Evolutionary conservation across 2,888 invertebrate genomes (phyloP).

Genomic region (Tricholauxania praeusta): DNA sequence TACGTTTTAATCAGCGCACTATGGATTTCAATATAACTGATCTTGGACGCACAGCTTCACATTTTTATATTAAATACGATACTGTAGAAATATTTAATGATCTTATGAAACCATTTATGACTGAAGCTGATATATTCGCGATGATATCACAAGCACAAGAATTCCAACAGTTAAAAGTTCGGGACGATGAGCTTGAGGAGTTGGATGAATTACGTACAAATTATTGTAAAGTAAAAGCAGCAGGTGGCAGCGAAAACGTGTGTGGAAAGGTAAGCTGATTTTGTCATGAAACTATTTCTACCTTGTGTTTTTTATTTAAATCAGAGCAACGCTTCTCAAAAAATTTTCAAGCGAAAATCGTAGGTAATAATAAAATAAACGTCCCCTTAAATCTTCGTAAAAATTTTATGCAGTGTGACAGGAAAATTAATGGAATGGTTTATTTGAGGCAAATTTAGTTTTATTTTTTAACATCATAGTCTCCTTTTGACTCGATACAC

Average conservation of each 20-base stretch:
- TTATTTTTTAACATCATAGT: too few relatives aligned
- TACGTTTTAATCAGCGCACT: slow-evolving; percentile 87
- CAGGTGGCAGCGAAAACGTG: slow-evolving; percentile 88
- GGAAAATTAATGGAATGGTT: too few relatives aligned
- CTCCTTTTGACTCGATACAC: too few relatives aligned
- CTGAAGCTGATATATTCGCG: slow-evolving; percentile 86
- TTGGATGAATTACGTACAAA: slow-evolving; percentile 81
- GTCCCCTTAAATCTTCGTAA: too few relatives aligned
- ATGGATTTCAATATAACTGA: slow-evolving; percentile 85
- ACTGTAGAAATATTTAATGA: slow-evolving; percentile 95
- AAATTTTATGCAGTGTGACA: too few relatives aligned
- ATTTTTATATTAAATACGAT: slow-evolving; percentile 96
- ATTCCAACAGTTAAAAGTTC: slow-evolving; percentile 94
- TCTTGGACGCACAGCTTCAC: slow-evolving; percentile 95
- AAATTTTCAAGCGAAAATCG: too few relatives aligned
- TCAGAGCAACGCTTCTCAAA: background rate
- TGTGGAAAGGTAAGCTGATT: slow-evolving; percentile 80
- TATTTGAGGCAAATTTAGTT: too few relatives aligned
- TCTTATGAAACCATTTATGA: slow-evolving; percentile 83
- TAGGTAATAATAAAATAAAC: too few relatives aligned
- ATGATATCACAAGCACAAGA: slow-evolving; percentile 94
- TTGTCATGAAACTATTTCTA: background rate
- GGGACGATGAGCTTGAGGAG: slow-evolving; percentile 96
- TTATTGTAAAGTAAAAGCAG: slow-evolving; percentile 82
- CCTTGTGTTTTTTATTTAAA: background rate